Base-by-base conservation (phyloP, 2,113 vertebrate species). In the Anarrhichthys ocellatus region DNA sequence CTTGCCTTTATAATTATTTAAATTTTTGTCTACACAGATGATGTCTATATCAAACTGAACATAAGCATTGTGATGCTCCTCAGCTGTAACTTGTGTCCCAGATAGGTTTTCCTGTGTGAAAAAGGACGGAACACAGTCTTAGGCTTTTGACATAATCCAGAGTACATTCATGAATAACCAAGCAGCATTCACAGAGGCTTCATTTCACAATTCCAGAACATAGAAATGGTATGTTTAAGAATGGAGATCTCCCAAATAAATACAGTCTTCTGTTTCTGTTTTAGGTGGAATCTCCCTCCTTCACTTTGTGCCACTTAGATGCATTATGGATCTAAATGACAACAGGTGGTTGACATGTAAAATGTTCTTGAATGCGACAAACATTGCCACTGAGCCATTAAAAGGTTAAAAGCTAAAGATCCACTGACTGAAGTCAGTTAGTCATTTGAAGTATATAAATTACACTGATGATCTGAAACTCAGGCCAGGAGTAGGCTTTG, bases 121-220 rank as follows among this genome's bases (percentile, higher is more conserved):
- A 73, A 69, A 80, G 44, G 34, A 68, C 13, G 52, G 59, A 34
- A 22, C 17, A 40, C 20, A 65, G 38, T 85, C 62, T 65, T 14
- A 15, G 14, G 34, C 22, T 82, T 84, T 44, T 84, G 52, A 75
- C 38, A 66, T 62, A 68, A 69, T 73, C 75, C 61, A 56, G 29
- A 44, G n/a, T 20, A 54, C 78, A 58, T 32, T 78, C 67, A 84
- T 88, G 72, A 81, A 86, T 63, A 52, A 74, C 29, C 38, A 76
- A 73, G 69, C n/a, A 32, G 42, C 14, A 4, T 64, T 82, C 62
- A 79, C 22, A 76, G 68, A 32, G 34, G 29, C 65, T 81, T 78
- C 24, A 68, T 70, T 83, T 64, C 29, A 14, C 3, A 38, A 34
- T 84, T 52, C 44, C n/a, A 67, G 34, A 78, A 75, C 4, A 4